Percentiles rank a stretch among this genome's conserved stretches.
Conservation (phyloP, 1,140 invertebrate genomes). For the Aradophagus sp. region DNA sequence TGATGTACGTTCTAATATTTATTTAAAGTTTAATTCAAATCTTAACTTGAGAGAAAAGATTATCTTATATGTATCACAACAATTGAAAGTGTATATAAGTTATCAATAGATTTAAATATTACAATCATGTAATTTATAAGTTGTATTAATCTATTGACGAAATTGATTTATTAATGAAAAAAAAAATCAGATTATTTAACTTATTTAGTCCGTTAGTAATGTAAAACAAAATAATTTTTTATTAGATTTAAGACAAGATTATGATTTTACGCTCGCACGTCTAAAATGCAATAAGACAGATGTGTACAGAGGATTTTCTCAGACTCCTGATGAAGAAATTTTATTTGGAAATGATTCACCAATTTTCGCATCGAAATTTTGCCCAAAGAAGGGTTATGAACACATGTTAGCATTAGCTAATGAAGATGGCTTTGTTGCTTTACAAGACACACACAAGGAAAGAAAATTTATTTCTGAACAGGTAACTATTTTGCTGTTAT, state of each 20-base stretch:
- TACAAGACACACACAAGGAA: conserved; percentile 75
- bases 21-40: too few species aligned
- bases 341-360: conserved; percentile 61
- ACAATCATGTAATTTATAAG: too few species aligned
- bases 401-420: conserved; percentile 87
- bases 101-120: too few species aligned
- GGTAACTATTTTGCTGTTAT: conserved; percentile 11
- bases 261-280: conserved; percentile 65
- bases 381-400: conserved; percentile 74
- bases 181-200: too few species aligned
- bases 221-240: too few species aligned
- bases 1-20: too few species aligned
- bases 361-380: conserved; percentile 73
- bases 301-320: conserved; percentile 68
- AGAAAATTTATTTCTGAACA: conserved; percentile 35
- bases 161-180: too few species aligned
- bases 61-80: too few species aligned
- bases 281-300: conserved; percentile 66
- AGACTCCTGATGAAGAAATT: conserved; percentile 59
- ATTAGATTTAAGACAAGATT: conserved; percentile 61
- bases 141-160: too few species aligned
- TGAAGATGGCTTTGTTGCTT: conserved; percentile 85
- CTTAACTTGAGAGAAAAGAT: too few species aligned
- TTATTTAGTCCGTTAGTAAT: not conserved
- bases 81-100: too few species aligned